Conservation (phyloP, 1,140 invertebrate species). For the Drosophila willistoni region DNA sequence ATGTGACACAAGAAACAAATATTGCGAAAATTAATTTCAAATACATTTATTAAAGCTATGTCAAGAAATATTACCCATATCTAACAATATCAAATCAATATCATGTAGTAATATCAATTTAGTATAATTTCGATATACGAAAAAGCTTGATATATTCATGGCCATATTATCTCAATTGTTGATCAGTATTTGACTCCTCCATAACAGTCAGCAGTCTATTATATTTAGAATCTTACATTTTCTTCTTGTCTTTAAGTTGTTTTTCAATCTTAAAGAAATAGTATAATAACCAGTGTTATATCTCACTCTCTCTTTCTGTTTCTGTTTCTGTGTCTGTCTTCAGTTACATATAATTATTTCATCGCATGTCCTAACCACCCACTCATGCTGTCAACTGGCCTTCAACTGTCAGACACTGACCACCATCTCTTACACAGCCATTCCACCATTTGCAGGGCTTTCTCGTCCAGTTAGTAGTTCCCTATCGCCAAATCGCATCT, state of each 20-base stretch:
- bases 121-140: no score
- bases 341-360: not conserved
- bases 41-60: no score
- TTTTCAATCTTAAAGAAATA: not conserved
- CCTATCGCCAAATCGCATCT: conserved; percentile 70
- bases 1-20: conserved; percentile 14
- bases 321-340: no score
- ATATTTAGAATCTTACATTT: not conserved
- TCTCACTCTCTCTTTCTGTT: not conserved
- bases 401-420: conserved; percentile 47
- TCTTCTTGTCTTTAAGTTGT: not conserved
- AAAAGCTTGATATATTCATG: no score
- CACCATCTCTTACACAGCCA: not conserved
- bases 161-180: no score
- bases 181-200: no score
- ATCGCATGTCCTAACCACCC: conserved; percentile 1
- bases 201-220: no score
- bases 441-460: not conserved
- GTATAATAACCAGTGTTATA: not conserved
- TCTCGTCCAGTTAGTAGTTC: conserved; percentile 26
- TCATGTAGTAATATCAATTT: no score
- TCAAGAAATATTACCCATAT: no score
- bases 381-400: conserved; percentile 43
- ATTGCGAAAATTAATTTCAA: no score
- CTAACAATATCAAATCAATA: no score